Evolutionary conservation across 2,888 invertebrate genomes (phyloP).

Genomic region (Petrophora chlorosata): DNA sequence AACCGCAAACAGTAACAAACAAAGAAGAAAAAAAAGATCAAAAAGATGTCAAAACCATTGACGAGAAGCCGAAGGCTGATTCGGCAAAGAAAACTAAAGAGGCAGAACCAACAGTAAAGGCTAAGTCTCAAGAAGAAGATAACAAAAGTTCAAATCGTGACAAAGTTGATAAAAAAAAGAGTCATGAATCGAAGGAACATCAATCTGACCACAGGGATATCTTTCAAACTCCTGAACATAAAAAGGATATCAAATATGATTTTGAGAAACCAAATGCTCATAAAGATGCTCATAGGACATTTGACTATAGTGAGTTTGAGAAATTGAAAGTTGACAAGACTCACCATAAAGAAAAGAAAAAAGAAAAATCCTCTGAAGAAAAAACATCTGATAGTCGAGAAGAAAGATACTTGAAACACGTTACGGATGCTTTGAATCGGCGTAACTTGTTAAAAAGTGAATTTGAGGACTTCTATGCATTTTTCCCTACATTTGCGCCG

Average conservation of each 20-base stretch:
- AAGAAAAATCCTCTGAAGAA: conserved; percentile 43
- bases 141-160: conserved; percentile 15
- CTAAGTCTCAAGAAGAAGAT: conserved; percentile 34
- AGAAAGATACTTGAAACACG: conserved; percentile 60
- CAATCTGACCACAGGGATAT: conserved; percentile 27
- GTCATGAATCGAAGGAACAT: conserved; percentile 16
- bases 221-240: conserved; percentile 20
- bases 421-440: conserved; percentile 67
- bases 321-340: conserved; percentile 26
- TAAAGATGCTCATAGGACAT: conserved; percentile 21
- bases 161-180: conserved; percentile 36
- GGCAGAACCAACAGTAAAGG: conserved; percentile 11
- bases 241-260: conserved; percentile 31
- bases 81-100: conserved; percentile 22
- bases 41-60: conserved; percentile 31
- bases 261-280: conserved; percentile 31
- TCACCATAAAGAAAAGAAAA: conserved; percentile 41
- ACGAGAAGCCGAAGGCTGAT: conserved; percentile 37
- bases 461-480: conserved; percentile 86
- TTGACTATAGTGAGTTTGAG: conserved; percentile 20
- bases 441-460: conserved; percentile 78
- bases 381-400: conserved; percentile 45
- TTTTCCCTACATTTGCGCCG: conserved; percentile 87
- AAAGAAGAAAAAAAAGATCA: conserved; percentile 41
- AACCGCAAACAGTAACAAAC: conserved; percentile 9